Evolutionary conservation across 2,797 vertebrate genomes (phyloP).

Genomic region (Okamejei kenojei): DNA sequence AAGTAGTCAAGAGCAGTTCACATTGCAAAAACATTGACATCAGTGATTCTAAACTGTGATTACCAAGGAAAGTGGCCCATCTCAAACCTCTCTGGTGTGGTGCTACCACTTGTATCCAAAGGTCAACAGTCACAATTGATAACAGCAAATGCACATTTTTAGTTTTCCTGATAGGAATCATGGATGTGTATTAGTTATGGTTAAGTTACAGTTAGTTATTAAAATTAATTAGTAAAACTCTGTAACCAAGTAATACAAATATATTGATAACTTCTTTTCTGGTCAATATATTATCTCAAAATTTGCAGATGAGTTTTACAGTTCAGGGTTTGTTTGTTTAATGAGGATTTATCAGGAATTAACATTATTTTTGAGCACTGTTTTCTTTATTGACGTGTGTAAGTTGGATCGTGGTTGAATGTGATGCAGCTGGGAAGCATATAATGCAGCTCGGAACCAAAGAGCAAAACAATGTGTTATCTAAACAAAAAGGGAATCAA

Average conservation of each 20-base stretch:
- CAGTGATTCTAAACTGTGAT: not conserved
- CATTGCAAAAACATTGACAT: not conserved
- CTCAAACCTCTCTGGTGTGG: not conserved
- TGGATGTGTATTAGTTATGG: not conserved
- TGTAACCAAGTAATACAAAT: not conserved
- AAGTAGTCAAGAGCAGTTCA: not conserved
- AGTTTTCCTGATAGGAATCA: not conserved
- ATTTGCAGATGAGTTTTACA: not conserved
- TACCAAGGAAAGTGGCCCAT: not conserved
- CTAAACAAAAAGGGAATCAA: not conserved
- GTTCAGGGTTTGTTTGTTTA: not conserved
- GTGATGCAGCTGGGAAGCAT: not conserved
- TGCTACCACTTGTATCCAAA: not conserved
- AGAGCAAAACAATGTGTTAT: conserved; percentile 23
- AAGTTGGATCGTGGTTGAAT: not conserved
- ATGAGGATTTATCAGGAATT: not conserved
- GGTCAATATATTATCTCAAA: not conserved
- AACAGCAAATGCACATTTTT: not conserved
- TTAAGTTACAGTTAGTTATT: not conserved
- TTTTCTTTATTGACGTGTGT: not conserved
- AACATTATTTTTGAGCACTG: not conserved
- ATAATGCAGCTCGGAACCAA: not conserved
- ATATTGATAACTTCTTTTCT: not conserved
- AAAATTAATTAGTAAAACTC: not conserved
- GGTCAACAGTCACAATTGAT: not conserved